Base-by-base conservation (phyloP, 2,797 vertebrate genomes). In the Oreortyx pictus region DNA sequence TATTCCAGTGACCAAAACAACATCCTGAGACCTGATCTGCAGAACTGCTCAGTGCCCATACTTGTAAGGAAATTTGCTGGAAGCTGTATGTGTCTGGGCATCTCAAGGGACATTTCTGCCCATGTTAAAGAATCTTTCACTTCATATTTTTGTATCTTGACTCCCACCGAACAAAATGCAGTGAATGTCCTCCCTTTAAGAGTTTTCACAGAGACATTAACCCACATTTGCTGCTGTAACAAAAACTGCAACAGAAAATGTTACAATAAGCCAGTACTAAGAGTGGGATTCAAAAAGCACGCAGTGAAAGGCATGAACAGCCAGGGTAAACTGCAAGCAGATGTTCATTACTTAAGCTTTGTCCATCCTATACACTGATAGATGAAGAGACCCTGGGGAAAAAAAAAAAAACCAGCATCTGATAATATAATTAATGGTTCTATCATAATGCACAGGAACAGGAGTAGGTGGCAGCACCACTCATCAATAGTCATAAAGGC, bases 401-500 rank as follows among this genome's bases (percentile, higher is more conserved):
- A 49, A 71, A 44, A 18, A 3, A 29, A 27, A 49, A 71, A 44
- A 18, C 3, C 62, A 86, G 60, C 70, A 66, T 83, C 66, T 89
- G 50, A 89, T 44, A 83, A 37, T 17, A 5, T 47, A 78, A 88
- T 66, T 92, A 86, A 67, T 64, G 83, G n/a, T 60, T 68, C n/a
- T 64, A 70, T 52, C 60, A 89, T 90, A 76, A 76, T 61, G 77
- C 31, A 95, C 17, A 65, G 44, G 15, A 86, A 76, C 43, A 71
- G 2, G 2, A 11, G 18, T 6, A 2, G 37, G n/a, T 16, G 27
- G 57, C 43, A 90, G 54, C 39, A 22, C 23, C 46, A 18, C 24
- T 79, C 84, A 91, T 91, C 89, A 76, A 94, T 57, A 88, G 33
- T 57, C 64, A 89, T 44, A 91, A 71, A 82, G 52, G 71, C 17